Percentiles rank a stretch among this genome's conserved stretches.
Conservation (phyloP, 2,797 vertebrate species). For the Cyprinodon diabolis region DNA sequence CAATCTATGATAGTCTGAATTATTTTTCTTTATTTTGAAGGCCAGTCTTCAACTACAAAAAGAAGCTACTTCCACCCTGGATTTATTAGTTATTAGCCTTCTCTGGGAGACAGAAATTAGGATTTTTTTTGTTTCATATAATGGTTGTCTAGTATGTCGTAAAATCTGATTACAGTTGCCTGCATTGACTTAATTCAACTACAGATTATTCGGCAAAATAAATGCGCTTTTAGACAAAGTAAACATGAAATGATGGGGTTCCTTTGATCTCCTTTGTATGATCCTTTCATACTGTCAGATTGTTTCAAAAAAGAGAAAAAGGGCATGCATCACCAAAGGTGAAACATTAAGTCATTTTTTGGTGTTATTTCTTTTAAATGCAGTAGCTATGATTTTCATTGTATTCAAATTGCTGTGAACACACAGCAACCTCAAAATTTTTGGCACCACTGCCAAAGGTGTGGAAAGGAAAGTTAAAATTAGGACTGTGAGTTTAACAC, state of each 20-base stretch:
- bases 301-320: neutral
- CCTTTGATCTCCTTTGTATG: conserved; percentile 44
- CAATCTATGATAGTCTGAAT: neutral
- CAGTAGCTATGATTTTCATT: neutral
- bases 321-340: neutral
- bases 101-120: conserved; percentile 12
- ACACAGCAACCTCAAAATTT: neutral
- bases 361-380: neutral
- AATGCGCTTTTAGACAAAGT: conserved; percentile 21
- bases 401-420: neutral
- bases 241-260: conserved; percentile 26
- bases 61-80: neutral
- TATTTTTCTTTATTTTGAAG: conserved; percentile 5
- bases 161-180: conserved; percentile 15
- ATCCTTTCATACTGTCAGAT: neutral
- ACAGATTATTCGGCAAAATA: conserved; percentile 25
- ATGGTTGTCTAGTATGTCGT: conserved; percentile 16
- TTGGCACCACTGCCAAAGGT: neutral
- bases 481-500: too few species aligned
- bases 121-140: conserved; percentile 31
- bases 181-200: conserved; percentile 20
- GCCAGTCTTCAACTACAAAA: conserved; percentile 15
- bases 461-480: neutral
- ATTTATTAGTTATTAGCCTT: conserved; percentile 6
- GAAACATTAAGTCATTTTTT: neutral